These are phyloP conservation scores for Drosophila sp. DNA, from an alignment of 1,140 invertebrate genomes.

Conservation along the genomic window DNA sequence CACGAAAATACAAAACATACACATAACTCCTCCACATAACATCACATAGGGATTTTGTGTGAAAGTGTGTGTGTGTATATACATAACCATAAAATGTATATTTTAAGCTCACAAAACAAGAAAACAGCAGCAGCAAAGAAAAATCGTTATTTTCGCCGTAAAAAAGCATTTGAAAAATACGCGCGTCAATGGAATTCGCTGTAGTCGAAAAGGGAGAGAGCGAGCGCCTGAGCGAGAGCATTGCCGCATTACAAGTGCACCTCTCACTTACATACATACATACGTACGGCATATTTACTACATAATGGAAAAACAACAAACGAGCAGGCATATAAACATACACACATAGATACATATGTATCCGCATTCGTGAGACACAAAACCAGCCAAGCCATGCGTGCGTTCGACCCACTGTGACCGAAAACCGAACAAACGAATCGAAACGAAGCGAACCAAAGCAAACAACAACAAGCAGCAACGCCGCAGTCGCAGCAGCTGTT, in stretches of 20 bases:
- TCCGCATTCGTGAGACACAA: conserved; percentile 70
- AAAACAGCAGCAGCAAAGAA: conserved; percentile 55
- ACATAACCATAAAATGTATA: conserved; percentile 74
- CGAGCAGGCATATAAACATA: conserved; percentile 13
- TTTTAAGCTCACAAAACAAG: conserved; percentile 75
- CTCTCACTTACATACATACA: conserved; percentile 44
- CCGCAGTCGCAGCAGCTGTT: conserved; percentile 40
- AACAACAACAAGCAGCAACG: conserved; percentile 8
- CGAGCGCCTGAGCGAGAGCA: conserved; percentile 21
- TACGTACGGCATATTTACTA: conserved; percentile 67
- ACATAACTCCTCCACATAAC: conserved; percentile 25
- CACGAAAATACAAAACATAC: conserved; percentile 35
- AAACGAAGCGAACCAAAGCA: conserved; percentile 25
- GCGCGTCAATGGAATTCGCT: conserved; percentile 79
- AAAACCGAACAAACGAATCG: conserved; percentile 40
- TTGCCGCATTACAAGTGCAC: conserved; percentile 75
- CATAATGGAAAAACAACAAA: conserved; percentile 71
- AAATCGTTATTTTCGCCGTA: conserved; percentile 83
- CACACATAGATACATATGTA: conserved; percentile 42
- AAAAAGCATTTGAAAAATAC: conserved; percentile 79
- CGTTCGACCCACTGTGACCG: conserved; percentile 64
- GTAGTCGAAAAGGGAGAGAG: conserved; percentile 20
- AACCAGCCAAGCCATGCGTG: conserved; percentile 69
- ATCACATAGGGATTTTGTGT: conserved; percentile 16
- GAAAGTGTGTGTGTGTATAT: conserved; percentile 33